Evolutionary conservation across 1,140 invertebrate genomes (phyloP), one percentile per base, ranked within the genome.

Genomic region (Uloborus diversus): DNA sequence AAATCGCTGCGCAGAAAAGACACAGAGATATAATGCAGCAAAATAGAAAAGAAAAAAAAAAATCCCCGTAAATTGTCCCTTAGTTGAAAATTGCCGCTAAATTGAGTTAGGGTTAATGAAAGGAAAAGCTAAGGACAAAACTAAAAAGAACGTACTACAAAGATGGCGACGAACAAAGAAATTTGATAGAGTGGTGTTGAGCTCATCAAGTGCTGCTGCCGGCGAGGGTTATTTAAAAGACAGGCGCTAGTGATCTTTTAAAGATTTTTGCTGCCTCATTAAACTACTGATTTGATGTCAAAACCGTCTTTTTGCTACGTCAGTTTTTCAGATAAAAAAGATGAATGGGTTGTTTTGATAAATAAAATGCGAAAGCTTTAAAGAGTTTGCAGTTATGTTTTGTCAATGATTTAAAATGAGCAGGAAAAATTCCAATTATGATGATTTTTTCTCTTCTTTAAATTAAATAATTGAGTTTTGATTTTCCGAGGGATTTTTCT

Each of bases 101-200:
- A 78, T 78, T 78, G 73, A 78, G 73, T 78, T 78, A 78, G 73
- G 73, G 61, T 78, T 78, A 78, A 78, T 78, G 73, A 78, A 78
- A 78, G 62, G 51, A 62, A 61, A 62, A 62, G 70, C n/a, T 49
- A 30, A 33, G 14, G 32, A 62, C 35, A 42, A 37, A 71, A 57
- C 37, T 42, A 61, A 27, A 42, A n/a, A 59, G 14, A 30, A 56
- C 35, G 23, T 17, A 33, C 9, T 28, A 17, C 56, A 51, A 73
- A 73, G 57, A 73, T 73, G 69, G 69, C 73, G 49, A 27, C 47
- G 73, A 78, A 78, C 73, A 78, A 78, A 78, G 73, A 78, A 78
- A 78, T 66, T 78, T 78, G 73, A 78, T 78, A 78, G 73, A 78
- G 73, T 78, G 51, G 73, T 65, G 73, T 78, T 78, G 73, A 78